These are phyloP conservation scores for Amniataba percoides DNA, from an alignment of 2,797 vertebrate species.

Conservation along the genomic window DNA sequence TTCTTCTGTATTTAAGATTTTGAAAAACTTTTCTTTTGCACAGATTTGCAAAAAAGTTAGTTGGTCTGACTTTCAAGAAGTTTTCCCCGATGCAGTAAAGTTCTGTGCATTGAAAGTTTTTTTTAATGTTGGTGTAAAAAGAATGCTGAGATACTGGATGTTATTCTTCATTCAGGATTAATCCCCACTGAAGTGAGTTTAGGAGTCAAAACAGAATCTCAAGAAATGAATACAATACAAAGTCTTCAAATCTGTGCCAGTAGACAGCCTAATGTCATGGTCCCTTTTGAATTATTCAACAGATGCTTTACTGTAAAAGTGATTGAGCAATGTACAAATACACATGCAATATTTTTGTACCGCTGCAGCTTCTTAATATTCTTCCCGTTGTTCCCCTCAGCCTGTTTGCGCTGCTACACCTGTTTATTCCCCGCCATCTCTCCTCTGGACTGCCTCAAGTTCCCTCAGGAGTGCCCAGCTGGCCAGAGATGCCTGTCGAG, in stretches of 20 bases:
- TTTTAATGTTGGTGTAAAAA: background rate
- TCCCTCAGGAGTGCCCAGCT: slow-evolving; percentile 79
- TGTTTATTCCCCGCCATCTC: slow-evolving; percentile 86
- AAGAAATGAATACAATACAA: too few species aligned
- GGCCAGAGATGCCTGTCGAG: slow-evolving; percentile 85
- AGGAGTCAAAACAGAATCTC: background rate
- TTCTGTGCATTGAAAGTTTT: background rate
- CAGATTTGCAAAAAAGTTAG: background rate
- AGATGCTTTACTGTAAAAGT: too few species aligned
- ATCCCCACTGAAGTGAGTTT: background rate
- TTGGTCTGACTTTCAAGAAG: too few species aligned
- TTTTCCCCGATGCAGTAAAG: background rate
- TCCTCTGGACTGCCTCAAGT: slow-evolving; percentile 85
- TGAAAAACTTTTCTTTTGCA: background rate
- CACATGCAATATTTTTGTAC: too few species aligned
- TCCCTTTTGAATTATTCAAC: too few species aligned
- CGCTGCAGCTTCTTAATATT: background rate
- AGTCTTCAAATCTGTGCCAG: background rate
- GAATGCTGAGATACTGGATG: background rate
- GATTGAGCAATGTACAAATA: background rate
- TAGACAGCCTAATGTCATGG: too few species aligned
- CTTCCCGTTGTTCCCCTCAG: slow-evolving; percentile 47
- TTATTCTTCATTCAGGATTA: background rate
- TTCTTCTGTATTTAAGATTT: background rate
- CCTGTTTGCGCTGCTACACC: slow-evolving; percentile 82